A percentile compares a stretch with the other conserved stretches of the same genome.
Conservation (phyloP, 2,113 vertebrate species). For the Sialia sialis region DNA sequence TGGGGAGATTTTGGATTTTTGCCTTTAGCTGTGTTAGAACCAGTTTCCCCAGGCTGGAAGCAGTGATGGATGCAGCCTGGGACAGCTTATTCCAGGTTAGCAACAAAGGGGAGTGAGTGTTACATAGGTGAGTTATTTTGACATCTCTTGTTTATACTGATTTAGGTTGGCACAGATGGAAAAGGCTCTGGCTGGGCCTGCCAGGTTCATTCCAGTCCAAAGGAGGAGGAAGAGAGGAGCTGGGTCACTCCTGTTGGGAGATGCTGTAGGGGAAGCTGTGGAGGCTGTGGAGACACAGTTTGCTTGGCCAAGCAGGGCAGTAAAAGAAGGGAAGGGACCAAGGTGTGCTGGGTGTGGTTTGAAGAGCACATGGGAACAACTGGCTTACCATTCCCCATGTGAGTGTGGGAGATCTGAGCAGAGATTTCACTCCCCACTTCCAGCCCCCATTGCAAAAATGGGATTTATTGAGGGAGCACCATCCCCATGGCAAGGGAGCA, state of each 20-base stretch:
- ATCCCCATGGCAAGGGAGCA: not conserved
- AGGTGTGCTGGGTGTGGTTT: not conserved
- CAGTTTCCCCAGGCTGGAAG: not conserved
- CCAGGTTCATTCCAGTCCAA: not conserved
- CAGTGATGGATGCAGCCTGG: not conserved
- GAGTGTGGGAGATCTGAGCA: not conserved
- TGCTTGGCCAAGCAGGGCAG: not conserved
- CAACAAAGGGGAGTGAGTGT: not conserved
- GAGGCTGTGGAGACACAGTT: not conserved
- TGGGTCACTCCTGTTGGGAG: not conserved
- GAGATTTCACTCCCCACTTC: not conserved
- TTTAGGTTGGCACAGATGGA: not conserved
- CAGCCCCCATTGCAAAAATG: rapidly evolving
- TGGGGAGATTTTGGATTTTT: not conserved
- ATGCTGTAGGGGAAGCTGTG: not conserved
- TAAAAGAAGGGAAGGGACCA: not conserved
- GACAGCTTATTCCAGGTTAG: not conserved
- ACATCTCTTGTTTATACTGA: not conserved
- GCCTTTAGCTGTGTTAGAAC: not conserved
- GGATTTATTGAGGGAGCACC: not conserved
- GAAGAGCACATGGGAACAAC: not conserved
- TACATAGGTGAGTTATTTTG: not conserved
- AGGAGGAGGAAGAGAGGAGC: not conserved
- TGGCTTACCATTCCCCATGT: rapidly evolving
- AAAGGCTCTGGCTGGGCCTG: not conserved